Conservation (phyloP, 2,888 invertebrate genomes). For the Tenthredo distinguenda region DNA sequence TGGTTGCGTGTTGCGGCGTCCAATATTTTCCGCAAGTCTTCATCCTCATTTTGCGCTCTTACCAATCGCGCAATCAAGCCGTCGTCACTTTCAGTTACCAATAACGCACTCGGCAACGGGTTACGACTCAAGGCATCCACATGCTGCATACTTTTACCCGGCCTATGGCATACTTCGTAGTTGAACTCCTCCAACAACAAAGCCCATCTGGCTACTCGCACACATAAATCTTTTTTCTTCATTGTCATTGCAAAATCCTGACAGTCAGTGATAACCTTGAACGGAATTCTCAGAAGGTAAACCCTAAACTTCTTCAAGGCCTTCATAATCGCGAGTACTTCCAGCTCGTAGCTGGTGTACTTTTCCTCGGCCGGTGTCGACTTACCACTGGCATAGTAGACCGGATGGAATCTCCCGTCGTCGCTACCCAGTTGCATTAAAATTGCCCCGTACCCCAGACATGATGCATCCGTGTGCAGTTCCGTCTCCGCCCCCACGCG, state of each 20-base stretch:
- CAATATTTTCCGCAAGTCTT: slow-evolving; percentile 35
- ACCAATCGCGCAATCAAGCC: slow-evolving; percentile 11
- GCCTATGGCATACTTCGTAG: slow-evolving; percentile 37
- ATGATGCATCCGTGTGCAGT: slow-evolving; percentile 62
- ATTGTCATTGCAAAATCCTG: slow-evolving; percentile 59
- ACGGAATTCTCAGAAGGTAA: slow-evolving; percentile 22
- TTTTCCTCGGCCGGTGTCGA: slow-evolving; percentile 55
- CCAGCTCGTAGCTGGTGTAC: slow-evolving; percentile 60
- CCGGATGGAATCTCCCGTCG: slow-evolving; percentile 63
- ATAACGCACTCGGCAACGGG: slow-evolving; percentile 26
- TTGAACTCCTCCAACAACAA: slow-evolving; percentile 59
- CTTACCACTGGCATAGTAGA: slow-evolving; percentile 60
- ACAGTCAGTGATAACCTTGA: slow-evolving; percentile 51
- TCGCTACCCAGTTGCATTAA: slow-evolving; percentile 63
- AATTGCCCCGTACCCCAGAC: slow-evolving; percentile 65
- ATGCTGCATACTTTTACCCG: slow-evolving; percentile 34
- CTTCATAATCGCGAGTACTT: slow-evolving; percentile 40
- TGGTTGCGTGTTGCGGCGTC: background rate
- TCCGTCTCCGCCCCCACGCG: slow-evolving; percentile 55
- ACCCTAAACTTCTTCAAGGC: slow-evolving; percentile 12
- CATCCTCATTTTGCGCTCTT: slow-evolving; percentile 25
- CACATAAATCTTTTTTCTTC: slow-evolving; percentile 42
- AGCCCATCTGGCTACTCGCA: slow-evolving; percentile 50
- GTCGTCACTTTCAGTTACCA: slow-evolving; percentile 59
- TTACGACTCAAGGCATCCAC: slow-evolving; percentile 47